These are phyloP conservation scores for Isotomurus palustris DNA, from an alignment of 2,888 invertebrate species.

Conservation along the genomic window DNA sequence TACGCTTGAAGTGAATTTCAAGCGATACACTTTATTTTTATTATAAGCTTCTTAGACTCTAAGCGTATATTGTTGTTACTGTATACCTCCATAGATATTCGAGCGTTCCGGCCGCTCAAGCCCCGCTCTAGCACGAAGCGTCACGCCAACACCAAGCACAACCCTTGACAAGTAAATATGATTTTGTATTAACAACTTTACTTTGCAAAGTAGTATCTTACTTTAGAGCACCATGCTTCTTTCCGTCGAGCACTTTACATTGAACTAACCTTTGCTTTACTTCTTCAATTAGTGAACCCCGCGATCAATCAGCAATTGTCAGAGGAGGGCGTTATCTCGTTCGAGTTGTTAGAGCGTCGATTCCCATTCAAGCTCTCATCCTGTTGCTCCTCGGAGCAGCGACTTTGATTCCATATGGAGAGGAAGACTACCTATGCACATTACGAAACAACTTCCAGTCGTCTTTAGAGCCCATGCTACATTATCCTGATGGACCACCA, in stretches of 20 bases:
- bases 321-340: slow-evolving; percentile 79
- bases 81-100: slow-evolving; percentile 40
- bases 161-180: slow-evolving; percentile 42
- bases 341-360: slow-evolving; percentile 82
- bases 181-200: slow-evolving; percentile 1
- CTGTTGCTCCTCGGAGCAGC: slow-evolving; percentile 82
- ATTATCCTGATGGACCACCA: slow-evolving; percentile 89
- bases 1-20: neutral
- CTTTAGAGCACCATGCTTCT: slow-evolving; percentile 8
- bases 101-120: slow-evolving; percentile 46
- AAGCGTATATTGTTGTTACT: slow-evolving; percentile 9
- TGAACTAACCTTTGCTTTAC: neutral
- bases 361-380: slow-evolving; percentile 92
- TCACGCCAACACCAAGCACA: slow-evolving; percentile 41
- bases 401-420: slow-evolving; percentile 81
- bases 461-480: slow-evolving; percentile 80
- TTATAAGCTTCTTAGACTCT: slow-evolving; percentile 11
- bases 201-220: slow-evolving; percentile 13
- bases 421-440: slow-evolving; percentile 79
- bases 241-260: neutral
- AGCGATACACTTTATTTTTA: slow-evolving; percentile 25
- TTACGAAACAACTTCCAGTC: slow-evolving; percentile 68
- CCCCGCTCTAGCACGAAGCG: slow-evolving; percentile 43
- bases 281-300: slow-evolving; percentile 51
- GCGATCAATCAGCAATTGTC: slow-evolving; percentile 59